These are phyloP conservation scores for Pomacea canaliculata DNA, from an alignment of 2,888 invertebrate species.

Conservation along the genomic window DNA sequence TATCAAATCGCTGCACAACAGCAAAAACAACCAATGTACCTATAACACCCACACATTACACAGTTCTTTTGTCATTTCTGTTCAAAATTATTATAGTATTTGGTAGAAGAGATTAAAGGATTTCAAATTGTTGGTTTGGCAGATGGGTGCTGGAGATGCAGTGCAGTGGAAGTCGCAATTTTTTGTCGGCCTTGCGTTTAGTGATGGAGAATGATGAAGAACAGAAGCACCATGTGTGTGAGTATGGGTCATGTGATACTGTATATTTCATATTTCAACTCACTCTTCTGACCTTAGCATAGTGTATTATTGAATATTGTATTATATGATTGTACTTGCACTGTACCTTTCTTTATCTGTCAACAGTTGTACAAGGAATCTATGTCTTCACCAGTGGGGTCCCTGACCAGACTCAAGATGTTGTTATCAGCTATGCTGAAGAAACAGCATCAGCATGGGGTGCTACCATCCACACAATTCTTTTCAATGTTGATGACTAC, in stretches of 20 bases:
- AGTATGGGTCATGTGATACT: conserved; percentile 23
- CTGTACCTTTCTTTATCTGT: too few species aligned
- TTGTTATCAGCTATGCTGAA: conserved; percentile 62
- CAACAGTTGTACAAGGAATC: conserved; percentile 65
- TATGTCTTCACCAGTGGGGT: conserved; percentile 70
- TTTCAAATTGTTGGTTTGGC: background rate
- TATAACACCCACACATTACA: too few species aligned
- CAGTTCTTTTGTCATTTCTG: too few species aligned
- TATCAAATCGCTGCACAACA: too few species aligned
- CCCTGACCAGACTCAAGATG: conserved; percentile 67
- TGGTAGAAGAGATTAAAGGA: too few species aligned
- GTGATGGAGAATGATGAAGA: conserved; percentile 70
- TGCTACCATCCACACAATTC: conserved; percentile 63
- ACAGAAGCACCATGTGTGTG: conserved; percentile 64
- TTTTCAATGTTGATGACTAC: conserved; percentile 70
- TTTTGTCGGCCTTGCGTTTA: conserved; percentile 63
- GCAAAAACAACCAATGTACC: too few species aligned
- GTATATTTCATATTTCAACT: too few species aligned
- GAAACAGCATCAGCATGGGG: conserved; percentile 59
- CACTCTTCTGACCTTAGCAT: background rate
- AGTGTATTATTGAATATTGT: background rate
- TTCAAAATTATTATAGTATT: too few species aligned
- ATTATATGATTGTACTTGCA: background rate
- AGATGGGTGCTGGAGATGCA: conserved; percentile 67
- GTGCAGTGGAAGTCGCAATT: conserved; percentile 69